Conservation (phyloP, 1,140 invertebrate species). For the Drosophila leontia region DNA sequence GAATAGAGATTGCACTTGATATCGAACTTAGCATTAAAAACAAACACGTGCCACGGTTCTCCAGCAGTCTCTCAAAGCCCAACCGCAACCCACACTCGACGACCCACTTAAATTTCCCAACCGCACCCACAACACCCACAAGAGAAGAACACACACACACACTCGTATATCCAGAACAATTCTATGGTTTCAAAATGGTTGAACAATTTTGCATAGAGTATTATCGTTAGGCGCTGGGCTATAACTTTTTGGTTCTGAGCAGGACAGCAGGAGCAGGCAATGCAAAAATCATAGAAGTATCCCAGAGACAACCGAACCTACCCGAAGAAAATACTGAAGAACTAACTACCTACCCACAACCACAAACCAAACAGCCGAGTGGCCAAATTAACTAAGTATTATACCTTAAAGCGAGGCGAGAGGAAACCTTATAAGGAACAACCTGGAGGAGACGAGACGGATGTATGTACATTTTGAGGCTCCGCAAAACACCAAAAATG, state of each 20-base stretch:
- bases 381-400: slow-evolving; percentile 82
- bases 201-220: slow-evolving; percentile 71
- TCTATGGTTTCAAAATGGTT: slow-evolving; percentile 83
- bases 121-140: slow-evolving; percentile 27
- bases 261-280: slow-evolving; percentile 40
- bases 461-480: slow-evolving; percentile 75
- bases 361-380: slow-evolving; percentile 68
- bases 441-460: slow-evolving; percentile 35
- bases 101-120: slow-evolving; percentile 49
- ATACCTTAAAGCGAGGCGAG: slow-evolving; percentile 58
- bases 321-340: slow-evolving; percentile 60
- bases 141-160: slow-evolving; percentile 21
- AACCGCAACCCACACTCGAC: slow-evolving; percentile 36
- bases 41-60: slow-evolving; percentile 23
- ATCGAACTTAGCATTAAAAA: slow-evolving; percentile 39
- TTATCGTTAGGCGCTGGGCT: slow-evolving; percentile 64
- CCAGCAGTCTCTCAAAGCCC: slow-evolving; percentile 26
- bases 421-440: slow-evolving; percentile 4
- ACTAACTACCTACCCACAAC: slow-evolving; percentile 75
- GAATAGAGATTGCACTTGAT: slow-evolving; percentile 13
- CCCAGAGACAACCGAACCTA: slow-evolving; percentile 67
- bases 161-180: slow-evolving; percentile 64
- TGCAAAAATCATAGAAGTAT: slow-evolving; percentile 79
- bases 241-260: slow-evolving; percentile 63
- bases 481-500: slow-evolving; percentile 56